Conservation (phyloP, 2,797 vertebrate species). For the Enteromius paludinosus region DNA sequence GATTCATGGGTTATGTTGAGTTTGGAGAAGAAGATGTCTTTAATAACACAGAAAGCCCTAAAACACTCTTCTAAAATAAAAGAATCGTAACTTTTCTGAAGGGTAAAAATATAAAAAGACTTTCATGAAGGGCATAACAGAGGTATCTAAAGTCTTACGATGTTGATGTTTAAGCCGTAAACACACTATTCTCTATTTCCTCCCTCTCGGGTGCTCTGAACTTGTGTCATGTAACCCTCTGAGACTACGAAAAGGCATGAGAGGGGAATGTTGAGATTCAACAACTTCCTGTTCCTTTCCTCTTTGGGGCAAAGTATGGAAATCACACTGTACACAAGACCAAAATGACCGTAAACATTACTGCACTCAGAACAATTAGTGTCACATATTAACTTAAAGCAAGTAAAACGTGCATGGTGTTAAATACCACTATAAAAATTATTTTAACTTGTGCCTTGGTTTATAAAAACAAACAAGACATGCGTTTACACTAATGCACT, state of each 20-base stretch:
- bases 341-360: slow-evolving; percentile 29
- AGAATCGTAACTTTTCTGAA: not conserved
- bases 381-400: slow-evolving; percentile 14
- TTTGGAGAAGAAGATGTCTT: not conserved
- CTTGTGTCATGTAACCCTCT: slow-evolving; percentile 43
- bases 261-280: slow-evolving; percentile 57
- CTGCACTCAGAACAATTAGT: not conserved
- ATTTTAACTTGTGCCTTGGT: not conserved
- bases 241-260: slow-evolving; percentile 44
- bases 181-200: not conserved
- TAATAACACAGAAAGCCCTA: not conserved
- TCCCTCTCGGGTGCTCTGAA: slow-evolving; percentile 21
- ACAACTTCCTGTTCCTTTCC: slow-evolving; percentile 70
- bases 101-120: not conserved
- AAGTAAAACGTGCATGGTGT: not conserved
- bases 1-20: not conserved
- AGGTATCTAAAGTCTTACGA: not conserved
- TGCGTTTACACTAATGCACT: slow-evolving; percentile 4
- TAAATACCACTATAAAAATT: not conserved
- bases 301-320: slow-evolving; percentile 41
- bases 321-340: slow-evolving; percentile 31
- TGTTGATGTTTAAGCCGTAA: slow-evolving; percentile 18
- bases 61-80: not conserved
- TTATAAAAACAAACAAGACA: slow-evolving; percentile 21
- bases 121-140: not conserved